Conservation (phyloP, 2,797 vertebrate genomes). For the Sibirionetta formosa region DNA sequence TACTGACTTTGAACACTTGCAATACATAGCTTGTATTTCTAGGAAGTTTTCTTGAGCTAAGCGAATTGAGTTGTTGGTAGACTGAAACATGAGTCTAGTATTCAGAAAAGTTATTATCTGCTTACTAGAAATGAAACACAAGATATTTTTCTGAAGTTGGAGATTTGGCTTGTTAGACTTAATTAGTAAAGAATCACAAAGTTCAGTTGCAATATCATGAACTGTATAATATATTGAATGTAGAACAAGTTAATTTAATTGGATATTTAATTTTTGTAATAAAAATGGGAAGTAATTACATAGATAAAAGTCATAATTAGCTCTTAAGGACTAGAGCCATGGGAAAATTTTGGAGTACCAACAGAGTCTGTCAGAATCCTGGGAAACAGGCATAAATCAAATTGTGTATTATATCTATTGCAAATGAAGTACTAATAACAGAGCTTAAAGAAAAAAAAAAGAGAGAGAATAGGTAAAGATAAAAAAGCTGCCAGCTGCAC, state of each 20-base stretch:
- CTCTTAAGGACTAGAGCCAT: background rate
- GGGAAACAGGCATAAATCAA: background rate
- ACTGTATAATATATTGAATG: background rate
- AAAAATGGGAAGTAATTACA: slow-evolving; percentile 23
- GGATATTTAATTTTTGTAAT: background rate
- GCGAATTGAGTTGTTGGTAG: background rate
- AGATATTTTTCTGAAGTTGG: background rate
- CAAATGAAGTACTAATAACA: background rate
- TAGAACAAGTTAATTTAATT: background rate
- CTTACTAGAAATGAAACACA: background rate
- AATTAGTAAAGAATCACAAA: background rate
- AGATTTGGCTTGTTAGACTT: background rate
- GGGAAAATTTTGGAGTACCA: background rate
- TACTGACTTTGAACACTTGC: background rate
- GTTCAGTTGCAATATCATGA: background rate
- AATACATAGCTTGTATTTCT: background rate
- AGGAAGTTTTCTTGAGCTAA: background rate
- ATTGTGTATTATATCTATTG: background rate
- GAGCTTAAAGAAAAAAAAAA: background rate
- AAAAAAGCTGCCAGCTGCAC: background rate
- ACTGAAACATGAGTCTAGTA: background rate
- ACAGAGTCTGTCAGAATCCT: background rate
- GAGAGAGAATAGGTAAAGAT: background rate
- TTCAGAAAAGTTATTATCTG: background rate
- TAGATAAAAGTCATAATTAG: background rate